Evolutionary conservation across 2,888 invertebrate genomes (phyloP).

Genomic region (Torymus texanus): DNA sequence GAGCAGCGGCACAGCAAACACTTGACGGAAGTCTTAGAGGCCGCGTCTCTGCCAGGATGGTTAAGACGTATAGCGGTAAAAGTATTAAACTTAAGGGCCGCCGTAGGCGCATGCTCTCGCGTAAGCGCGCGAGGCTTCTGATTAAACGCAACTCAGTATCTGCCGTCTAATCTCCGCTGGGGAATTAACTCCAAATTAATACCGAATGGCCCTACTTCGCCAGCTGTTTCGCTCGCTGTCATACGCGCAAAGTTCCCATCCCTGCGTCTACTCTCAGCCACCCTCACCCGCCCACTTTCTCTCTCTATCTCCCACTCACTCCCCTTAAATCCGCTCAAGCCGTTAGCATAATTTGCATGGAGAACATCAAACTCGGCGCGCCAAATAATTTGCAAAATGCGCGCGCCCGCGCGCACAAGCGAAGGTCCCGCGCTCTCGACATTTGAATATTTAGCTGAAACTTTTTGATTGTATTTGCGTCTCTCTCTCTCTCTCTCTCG

Average conservation of each 20-base stretch:
- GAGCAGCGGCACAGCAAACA: no score
- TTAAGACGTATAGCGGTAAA: slow-evolving; percentile 32
- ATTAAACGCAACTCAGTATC: slow-evolving; percentile 50
- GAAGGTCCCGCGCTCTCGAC: slow-evolving; percentile 5
- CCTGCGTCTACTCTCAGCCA: neutral
- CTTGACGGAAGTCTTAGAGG: no score
- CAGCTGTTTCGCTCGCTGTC: slow-evolving; percentile 54
- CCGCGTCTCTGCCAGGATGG: neutral
- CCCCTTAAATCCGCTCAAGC: slow-evolving; percentile 47
- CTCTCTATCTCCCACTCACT: neutral
- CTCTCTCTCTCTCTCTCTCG: no score
- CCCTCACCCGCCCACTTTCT: slow-evolving; percentile 5
- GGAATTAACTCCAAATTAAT: slow-evolving; percentile 60
- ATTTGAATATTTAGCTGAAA: slow-evolving; percentile 40
- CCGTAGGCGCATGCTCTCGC: slow-evolving; percentile 16
- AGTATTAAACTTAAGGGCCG: slow-evolving; percentile 37
- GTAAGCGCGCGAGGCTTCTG: slow-evolving; percentile 26
- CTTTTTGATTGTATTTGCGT: slow-evolving; percentile 45
- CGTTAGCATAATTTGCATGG: slow-evolving; percentile 52
- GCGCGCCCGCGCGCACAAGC: no score
- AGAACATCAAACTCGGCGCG: slow-evolving; percentile 47
- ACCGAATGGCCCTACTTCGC: slow-evolving; percentile 50
- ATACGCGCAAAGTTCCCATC: slow-evolving; percentile 28
- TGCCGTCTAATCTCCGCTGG: slow-evolving; percentile 55
- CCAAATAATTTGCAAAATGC: slow-evolving; percentile 49